A percentile compares a stretch with the other conserved stretches of the same genome.
These are phyloP conservation scores for Dinomys branickii DNA, from an alignment of 2,113 vertebrate species.

Conservation along the genomic window DNA sequence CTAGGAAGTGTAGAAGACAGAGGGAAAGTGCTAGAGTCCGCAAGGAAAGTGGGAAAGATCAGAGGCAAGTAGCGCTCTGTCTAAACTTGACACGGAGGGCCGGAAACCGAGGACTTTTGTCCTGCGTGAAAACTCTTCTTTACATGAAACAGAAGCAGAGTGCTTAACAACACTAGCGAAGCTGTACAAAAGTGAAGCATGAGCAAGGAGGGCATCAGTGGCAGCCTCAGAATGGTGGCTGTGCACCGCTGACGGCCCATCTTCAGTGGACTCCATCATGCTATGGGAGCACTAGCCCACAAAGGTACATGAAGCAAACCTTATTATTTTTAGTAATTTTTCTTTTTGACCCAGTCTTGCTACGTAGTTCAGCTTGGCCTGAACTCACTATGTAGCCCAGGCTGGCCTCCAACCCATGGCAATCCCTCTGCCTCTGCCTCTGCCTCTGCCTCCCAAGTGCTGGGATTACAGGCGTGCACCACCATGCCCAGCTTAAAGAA, in stretches of 20 bases:
- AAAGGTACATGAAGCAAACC: neutral
- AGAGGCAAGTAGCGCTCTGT: neutral
- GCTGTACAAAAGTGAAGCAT: neutral
- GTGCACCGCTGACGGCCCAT: rapidly evolving
- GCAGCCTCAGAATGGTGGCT: neutral
- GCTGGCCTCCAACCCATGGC: neutral
- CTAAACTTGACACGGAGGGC: neutral
- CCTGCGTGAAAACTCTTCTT: neutral
- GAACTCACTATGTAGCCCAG: neutral
- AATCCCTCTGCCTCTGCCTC: neutral
- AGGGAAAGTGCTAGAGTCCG: neutral
- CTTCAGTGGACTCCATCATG: neutral
- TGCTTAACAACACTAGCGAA: neutral
- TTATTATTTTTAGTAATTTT: neutral
- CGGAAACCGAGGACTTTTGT: neutral
- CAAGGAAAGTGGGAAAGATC: neutral
- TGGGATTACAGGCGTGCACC: neutral
- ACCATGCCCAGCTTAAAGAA: neutral
- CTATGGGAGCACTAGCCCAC: neutral
- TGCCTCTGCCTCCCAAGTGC: neutral
- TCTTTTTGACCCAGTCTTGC: neutral
- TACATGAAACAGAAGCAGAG: neutral
- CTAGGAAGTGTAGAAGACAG: neutral
- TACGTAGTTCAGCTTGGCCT: neutral
- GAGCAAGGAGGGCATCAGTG: neutral